Conservation (phyloP, 2,888 invertebrate genomes). For the Gymnosoma rotundatum region DNA sequence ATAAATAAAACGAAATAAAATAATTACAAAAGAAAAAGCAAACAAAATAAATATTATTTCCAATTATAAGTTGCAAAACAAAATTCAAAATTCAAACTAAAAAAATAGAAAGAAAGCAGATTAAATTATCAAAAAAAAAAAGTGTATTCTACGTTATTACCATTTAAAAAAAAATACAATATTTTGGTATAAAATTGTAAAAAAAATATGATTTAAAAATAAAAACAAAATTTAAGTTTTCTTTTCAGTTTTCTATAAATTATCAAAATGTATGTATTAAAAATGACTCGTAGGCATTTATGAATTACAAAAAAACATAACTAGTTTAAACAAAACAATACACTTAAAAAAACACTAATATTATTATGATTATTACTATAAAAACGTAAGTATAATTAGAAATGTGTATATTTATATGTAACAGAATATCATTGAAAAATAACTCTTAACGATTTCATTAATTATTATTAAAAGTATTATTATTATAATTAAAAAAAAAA, state of each 20-base stretch:
- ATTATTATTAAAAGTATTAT: neutral
- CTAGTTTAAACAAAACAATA: conserved; percentile 62
- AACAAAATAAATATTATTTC: conserved; percentile 61
- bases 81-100: conserved; percentile 78
- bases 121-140: conserved; percentile 75
- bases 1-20: conserved; percentile 50
- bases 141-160: conserved; percentile 79
- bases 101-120: conserved; percentile 74
- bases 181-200: conserved; percentile 49
- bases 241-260: conserved; percentile 12
- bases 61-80: conserved; percentile 70
- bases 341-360: conserved; percentile 42
- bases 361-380: conserved; percentile 58
- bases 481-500: conserved; percentile 24
- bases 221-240: conserved; percentile 8
- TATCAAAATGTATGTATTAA: conserved; percentile 72
- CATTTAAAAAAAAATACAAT: conserved; percentile 68
- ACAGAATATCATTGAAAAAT: conserved; percentile 77
- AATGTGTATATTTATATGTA: conserved; percentile 68
- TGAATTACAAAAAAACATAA: conserved; percentile 75
- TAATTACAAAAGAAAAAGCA: conserved; percentile 56
- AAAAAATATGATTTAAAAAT: conserved; percentile 42
- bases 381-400: conserved; percentile 63
- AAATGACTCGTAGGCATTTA: conserved; percentile 72
- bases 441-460: conserved; percentile 53